Evolutionary conservation across 2,797 vertebrate species (phyloP).

Genomic region (Channallabes apus): DNA sequence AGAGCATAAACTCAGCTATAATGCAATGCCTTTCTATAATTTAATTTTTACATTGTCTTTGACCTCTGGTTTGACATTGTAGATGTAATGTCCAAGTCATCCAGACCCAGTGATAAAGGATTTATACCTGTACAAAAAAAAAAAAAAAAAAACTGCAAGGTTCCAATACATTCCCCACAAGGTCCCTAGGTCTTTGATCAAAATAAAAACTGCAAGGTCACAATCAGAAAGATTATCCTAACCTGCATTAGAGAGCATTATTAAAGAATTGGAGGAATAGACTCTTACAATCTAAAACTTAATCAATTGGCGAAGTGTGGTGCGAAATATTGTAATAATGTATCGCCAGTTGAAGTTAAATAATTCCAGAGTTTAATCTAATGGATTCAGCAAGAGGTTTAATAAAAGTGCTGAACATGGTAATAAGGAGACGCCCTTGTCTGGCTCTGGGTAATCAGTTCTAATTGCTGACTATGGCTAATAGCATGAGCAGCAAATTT

Average conservation of each 20-base stretch:
- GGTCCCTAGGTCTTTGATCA: no score
- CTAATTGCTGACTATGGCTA: conserved; percentile 6
- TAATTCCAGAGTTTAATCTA: background rate
- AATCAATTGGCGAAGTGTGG: background rate
- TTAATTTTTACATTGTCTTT: background rate
- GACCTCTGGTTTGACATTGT: background rate
- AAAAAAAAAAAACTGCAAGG: background rate
- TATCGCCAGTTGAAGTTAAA: background rate
- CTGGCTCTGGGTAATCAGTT: background rate
- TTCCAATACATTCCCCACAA: background rate
- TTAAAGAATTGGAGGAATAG: background rate
- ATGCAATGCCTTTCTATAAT: background rate
- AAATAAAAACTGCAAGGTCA: background rate
- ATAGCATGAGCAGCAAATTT: background rate
- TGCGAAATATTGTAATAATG: background rate
- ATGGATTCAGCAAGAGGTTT: background rate
- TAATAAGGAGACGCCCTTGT: background rate
- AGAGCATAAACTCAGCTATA: background rate
- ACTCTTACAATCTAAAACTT: background rate
- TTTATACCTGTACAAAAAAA: background rate
- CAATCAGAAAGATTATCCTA: conserved; percentile 1
- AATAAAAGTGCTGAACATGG: conserved; percentile 7
- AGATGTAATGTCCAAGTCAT: background rate
- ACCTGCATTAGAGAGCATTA: background rate
- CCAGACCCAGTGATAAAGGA: background rate